Conservation (phyloP, 2,888 invertebrate genomes). For the Stegophylla sp. region DNA sequence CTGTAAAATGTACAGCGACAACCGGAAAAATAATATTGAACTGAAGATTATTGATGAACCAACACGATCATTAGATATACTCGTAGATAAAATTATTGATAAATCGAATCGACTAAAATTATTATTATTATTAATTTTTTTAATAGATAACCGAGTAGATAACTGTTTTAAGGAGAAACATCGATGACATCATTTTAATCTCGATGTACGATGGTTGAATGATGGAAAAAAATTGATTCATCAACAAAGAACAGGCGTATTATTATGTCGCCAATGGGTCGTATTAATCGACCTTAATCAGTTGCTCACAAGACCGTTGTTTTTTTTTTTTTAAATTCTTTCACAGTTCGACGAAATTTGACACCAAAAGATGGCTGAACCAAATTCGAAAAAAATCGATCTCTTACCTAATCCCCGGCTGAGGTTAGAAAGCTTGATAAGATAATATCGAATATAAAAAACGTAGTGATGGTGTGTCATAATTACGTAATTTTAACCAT, state of each 20-base stretch:
- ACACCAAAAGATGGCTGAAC: conserved; percentile 36
- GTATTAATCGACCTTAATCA: conserved; percentile 59
- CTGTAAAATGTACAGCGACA: not conserved
- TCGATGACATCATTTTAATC: conserved; percentile 55
- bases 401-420: conserved; percentile 3
- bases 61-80: not conserved
- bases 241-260: conserved; percentile 49
- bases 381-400: not conserved
- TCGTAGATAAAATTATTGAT: not conserved
- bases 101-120: conserved; percentile 40
- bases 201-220: conserved; percentile 15
- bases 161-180: conserved; percentile 1
- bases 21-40: not conserved
- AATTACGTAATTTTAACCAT: conserved; percentile 4
- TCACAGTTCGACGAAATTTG: conserved; percentile 55
- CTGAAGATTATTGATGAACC: not conserved
- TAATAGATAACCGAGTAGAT: not conserved
- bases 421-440: conserved; percentile 10
- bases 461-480: not conserved
- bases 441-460: not conserved
- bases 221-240: conserved; percentile 56
- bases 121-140: too few species aligned
- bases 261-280: conserved; percentile 50
- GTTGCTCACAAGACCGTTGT: conserved; percentile 38
- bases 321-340: conserved; percentile 48